Base-by-base conservation (phyloP, 1,140 invertebrate species). In the Callitettix versicolor region DNA sequence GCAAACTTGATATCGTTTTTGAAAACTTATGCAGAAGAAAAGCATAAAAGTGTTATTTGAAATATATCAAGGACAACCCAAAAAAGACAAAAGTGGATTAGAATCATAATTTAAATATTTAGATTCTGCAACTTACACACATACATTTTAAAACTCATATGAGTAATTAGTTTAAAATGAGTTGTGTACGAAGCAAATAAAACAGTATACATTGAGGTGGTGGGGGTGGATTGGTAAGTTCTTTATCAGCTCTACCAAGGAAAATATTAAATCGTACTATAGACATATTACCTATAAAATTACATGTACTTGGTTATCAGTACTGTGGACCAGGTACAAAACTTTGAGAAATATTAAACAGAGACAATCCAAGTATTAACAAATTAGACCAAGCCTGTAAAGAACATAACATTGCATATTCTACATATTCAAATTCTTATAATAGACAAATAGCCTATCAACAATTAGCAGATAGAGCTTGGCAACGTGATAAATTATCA, bases 291-390 rank as follows among this genome's bases (percentile, higher is more conserved):
- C 47, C 47, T 33, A 15, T 46, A 26, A 44, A 55, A 30, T 36
- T 55, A 33, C 54, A 55, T 21, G 9, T 55, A 15, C 54, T 24
- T 17, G 15, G 26, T 11, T 55, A 55, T 55, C 30, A 47, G 22
- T 74, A 65, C 54, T 73, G 71, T 53, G 70, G 69, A 5, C 68
- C 68, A 22, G 68, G 68, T 11, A 74, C 69, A 20, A 69, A 69
- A 60, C 57, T 73, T 55, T 7, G 60, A 44, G 60, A 67, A 63
- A 61, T 69, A 48, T 61, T 73, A 60, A 55, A 36, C 18, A 62
- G 67, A 56, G 69, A 65, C 24, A 66, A 73, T n/a, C n/a, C n/a
- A n/a, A n/a, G n/a, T n/a, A n/a, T n/a, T n/a, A n/a, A n/a, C n/a
- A n/a, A n/a, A n/a, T n/a, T n/a, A n/a, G n/a, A n/a, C n/a, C n/a